Percentiles rank a stretch among this genome's conserved stretches.
phyloP scores from a whole-genome alignment of 2,888 invertebrate genomes.

The Quadroppia sp. region DNA sequence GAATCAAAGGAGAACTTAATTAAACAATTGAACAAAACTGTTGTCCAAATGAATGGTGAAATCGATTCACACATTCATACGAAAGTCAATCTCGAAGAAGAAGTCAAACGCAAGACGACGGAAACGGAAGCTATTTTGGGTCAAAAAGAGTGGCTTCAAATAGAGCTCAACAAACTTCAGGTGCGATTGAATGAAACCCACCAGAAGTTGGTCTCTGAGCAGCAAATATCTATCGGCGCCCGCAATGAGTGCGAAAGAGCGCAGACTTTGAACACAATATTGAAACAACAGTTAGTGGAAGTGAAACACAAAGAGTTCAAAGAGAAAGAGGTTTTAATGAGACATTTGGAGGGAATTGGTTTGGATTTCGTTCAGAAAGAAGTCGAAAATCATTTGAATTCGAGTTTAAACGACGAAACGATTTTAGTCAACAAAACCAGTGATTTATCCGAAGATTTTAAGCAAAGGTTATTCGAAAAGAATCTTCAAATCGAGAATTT shows the following conservation, averaged over 20 bases:
- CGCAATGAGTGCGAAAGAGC: constrained; percentile 53
- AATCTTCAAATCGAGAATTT: constrained; percentile 6
- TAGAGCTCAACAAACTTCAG: constrained; percentile 54
- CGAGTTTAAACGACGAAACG: not conserved
- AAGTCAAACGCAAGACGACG: constrained; percentile 51
- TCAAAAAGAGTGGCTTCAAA: constrained; percentile 56
- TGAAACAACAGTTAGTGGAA: constrained; percentile 52
- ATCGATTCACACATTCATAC: constrained; percentile 53
- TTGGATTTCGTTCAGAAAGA: constrained; percentile 57
- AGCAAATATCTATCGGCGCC: constrained; percentile 50
- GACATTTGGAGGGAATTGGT: constrained; percentile 55
- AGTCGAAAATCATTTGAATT: constrained; percentile 53
- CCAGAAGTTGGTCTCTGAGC: constrained; percentile 52
- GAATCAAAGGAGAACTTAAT: constrained; percentile 52
- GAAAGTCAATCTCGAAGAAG: constrained; percentile 53
- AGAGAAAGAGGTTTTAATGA: constrained; percentile 55
- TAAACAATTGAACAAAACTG: constrained; percentile 54
- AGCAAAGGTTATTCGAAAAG: not conserved
- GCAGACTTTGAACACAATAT: constrained; percentile 52
- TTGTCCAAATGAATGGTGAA: constrained; percentile 56
- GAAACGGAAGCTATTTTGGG: constrained; percentile 53
- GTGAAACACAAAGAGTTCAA: constrained; percentile 54
- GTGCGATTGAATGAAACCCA: constrained; percentile 53
- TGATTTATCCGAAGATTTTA: not conserved
- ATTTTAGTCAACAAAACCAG: not conserved